These are phyloP conservation scores for Zeuzera pyrina DNA, from an alignment of 2,888 invertebrate genomes.

Conservation along the genomic window DNA sequence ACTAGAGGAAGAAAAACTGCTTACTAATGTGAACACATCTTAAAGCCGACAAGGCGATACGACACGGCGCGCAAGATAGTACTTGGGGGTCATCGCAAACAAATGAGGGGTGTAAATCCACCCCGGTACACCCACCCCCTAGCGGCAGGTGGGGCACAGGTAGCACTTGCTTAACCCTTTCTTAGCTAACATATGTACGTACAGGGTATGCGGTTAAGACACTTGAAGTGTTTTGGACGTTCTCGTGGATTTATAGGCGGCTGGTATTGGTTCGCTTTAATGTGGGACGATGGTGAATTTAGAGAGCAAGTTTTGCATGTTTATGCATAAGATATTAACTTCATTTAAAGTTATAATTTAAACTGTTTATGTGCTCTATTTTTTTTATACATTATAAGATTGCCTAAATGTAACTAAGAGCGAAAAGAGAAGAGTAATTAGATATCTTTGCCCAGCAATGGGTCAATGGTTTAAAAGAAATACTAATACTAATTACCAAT, in stretches of 20 bases:
- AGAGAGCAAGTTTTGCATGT: too few relatives aligned
- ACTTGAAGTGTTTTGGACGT: constrained; percentile 66
- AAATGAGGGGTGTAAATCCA: constrained; percentile 79
- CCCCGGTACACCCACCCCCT: constrained; percentile 34
- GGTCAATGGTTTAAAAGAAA: too few relatives aligned
- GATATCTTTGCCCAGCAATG: too few relatives aligned
- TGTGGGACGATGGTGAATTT: constrained; percentile 13
- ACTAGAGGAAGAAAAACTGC: too few relatives aligned
- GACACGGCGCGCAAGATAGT: constrained; percentile 49
- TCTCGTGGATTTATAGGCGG: constrained; percentile 57
- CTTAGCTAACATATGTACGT: constrained; percentile 60
- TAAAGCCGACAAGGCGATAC: constrained; percentile 45
- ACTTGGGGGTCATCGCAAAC: constrained; percentile 77
- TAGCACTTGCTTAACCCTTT: constrained; percentile 66
- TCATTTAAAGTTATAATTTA: too few relatives aligned
- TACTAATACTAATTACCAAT: too few relatives aligned
- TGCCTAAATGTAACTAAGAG: too few relatives aligned
- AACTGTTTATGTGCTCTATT: too few relatives aligned
- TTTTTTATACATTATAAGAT: too few relatives aligned
- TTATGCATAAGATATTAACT: too few relatives aligned
- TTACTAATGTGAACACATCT: constrained; percentile 30
- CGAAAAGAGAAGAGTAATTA: too few relatives aligned
- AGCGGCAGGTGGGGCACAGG: constrained; percentile 23
- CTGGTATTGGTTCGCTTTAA: constrained; percentile 60
- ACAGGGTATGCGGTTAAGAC: constrained; percentile 52